Conservation (phyloP, 2,113 vertebrate genomes). For the Scytalopus superciliaris region DNA sequence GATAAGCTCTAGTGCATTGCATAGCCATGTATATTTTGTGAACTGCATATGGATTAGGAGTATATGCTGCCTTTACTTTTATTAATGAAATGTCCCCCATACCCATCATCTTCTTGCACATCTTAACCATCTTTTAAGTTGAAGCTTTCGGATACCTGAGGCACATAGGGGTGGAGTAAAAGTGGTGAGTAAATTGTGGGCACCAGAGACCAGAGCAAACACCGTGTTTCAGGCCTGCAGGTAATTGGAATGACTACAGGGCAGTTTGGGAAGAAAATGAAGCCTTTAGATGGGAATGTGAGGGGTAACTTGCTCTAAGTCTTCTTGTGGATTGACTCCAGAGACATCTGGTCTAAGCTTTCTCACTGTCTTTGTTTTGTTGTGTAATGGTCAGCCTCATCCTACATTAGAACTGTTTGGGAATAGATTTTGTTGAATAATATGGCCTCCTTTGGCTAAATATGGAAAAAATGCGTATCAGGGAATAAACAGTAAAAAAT, state of each 20-base stretch:
- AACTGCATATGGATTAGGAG: constrained; percentile 19
- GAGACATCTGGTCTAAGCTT: not conserved
- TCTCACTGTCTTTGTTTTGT: not conserved
- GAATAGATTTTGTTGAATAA: not conserved
- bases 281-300: not conserved
- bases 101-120: not conserved
- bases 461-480: not conserved
- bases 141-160: not conserved
- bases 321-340: not conserved
- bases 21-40: constrained; percentile 44
- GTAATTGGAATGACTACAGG: not conserved
- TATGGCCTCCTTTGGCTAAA: not conserved
- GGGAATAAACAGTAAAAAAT: not conserved
- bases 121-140: not conserved
- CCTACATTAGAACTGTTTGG: not conserved
- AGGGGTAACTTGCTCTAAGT: not conserved
- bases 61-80: not conserved
- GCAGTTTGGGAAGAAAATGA: not conserved
- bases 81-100: not conserved
- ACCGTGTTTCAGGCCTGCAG: not conserved
- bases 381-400: not conserved
- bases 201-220: not conserved
- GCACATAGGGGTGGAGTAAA: not conserved
- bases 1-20: constrained; percentile 23
- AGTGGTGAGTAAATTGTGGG: not conserved